Percentiles rank a stretch among this genome's conserved stretches.
These are phyloP conservation scores for Marmota flaviventris DNA, from an alignment of 2,113 vertebrate genomes.

Conservation along the genomic window DNA sequence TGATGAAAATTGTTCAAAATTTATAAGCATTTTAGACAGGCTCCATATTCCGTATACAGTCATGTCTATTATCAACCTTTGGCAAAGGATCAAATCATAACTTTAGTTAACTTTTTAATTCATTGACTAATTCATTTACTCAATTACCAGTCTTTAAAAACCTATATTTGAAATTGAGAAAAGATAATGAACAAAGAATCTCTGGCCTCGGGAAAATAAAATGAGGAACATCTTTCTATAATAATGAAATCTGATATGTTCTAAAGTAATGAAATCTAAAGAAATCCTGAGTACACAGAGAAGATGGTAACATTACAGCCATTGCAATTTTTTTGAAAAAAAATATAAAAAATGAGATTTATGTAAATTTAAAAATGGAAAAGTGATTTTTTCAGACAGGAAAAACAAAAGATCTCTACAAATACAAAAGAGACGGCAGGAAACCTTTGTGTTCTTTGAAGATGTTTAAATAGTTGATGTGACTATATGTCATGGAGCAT, in stretches of 20 bases:
- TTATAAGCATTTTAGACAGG: neutral
- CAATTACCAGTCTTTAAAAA: neutral
- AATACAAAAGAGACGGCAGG: neutral
- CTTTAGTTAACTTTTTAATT: conserved; percentile 18
- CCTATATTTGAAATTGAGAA: neutral
- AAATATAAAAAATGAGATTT: neutral
- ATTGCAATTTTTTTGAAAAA: neutral
- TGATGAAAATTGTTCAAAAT: neutral
- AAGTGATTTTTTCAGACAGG: neutral
- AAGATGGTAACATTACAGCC: neutral
- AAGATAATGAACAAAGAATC: neutral
- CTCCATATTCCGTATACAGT: neutral
- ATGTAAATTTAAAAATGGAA: neutral
- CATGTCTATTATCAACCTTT: neutral
- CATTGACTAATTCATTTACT: neutral
- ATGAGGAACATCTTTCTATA: neutral
- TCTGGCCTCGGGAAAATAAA: neutral
- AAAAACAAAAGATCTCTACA: neutral
- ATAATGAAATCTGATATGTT: neutral
- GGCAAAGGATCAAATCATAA: neutral
- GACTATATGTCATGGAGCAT: neutral
- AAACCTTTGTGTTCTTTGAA: neutral
- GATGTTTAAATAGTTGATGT: neutral
- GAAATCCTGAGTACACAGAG: neutral
- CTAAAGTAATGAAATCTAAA: neutral